A percentile compares a stretch with the other conserved stretches of the same genome.
phyloP scores from a whole-genome alignment of 2,113 vertebrate species.

The Tragelaphus buxtoni region DNA sequence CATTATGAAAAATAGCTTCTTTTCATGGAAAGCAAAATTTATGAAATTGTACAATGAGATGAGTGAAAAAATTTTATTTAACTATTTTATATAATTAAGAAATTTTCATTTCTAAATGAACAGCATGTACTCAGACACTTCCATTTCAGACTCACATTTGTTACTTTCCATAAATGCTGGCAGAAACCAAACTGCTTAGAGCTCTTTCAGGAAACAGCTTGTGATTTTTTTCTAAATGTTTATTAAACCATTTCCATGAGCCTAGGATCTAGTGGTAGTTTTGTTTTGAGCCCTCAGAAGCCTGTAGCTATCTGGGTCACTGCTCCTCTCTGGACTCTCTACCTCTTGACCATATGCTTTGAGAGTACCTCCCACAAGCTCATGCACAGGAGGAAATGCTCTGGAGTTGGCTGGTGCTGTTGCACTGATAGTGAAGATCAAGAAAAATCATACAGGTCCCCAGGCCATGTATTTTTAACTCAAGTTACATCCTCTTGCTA shows the following conservation, averaged over 20 bases:
- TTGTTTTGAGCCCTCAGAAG: neutral
- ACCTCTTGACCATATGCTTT: constrained; percentile 56
- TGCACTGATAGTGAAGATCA: neutral
- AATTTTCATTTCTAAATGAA: neutral
- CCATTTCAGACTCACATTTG: neutral
- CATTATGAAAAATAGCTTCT: neutral
- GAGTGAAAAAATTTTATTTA: neutral
- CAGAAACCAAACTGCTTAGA: constrained; percentile 3
- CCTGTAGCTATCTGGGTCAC: constrained; percentile 56
- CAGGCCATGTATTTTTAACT: neutral
- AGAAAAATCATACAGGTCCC: neutral
- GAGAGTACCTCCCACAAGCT: neutral
- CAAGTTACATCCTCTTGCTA: neutral
- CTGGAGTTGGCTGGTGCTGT: neutral
- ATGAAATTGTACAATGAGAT: neutral
- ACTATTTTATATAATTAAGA: neutral
- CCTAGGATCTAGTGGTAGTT: neutral
- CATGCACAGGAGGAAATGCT: neutral
- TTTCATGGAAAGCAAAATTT: neutral
- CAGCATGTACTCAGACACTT: neutral
- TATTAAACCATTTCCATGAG: neutral
- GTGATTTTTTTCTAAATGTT: neutral
- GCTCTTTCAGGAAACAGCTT: neutral
- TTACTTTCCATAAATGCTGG: neutral
- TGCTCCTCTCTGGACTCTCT: neutral